Conservation (phyloP, 2,888 invertebrate genomes). For the Odontocerum albicorne region DNA sequence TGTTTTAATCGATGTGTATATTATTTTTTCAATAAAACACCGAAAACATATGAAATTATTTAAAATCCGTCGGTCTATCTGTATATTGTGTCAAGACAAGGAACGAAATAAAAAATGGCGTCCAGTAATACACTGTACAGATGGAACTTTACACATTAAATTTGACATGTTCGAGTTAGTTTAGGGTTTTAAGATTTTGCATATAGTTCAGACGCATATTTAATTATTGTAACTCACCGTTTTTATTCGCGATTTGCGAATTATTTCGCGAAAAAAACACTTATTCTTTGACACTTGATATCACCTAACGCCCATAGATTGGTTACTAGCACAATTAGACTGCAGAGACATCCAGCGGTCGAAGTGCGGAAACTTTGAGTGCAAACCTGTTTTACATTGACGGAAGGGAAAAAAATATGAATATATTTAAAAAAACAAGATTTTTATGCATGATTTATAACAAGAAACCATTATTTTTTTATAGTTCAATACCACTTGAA, state of each 20-base stretch:
- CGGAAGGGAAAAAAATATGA: too few relatives aligned
- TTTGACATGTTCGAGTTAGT: not conserved
- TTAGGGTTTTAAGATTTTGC: not conserved
- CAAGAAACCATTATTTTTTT: too few relatives aligned
- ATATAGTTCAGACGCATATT: conserved; percentile 26
- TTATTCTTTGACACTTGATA: conserved; percentile 50
- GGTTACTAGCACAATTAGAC: conserved; percentile 58
- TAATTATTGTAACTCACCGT: conserved; percentile 49
- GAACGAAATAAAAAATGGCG: conserved; percentile 29
- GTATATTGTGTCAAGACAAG: too few relatives aligned
- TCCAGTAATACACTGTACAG: conserved; percentile 12
- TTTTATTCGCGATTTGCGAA: conserved; percentile 49
- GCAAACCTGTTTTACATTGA: conserved; percentile 13
- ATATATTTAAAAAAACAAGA: too few relatives aligned
- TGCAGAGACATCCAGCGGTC: conserved; percentile 54
- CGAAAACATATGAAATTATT: too few relatives aligned
- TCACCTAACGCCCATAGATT: conserved; percentile 58
- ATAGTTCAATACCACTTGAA: too few relatives aligned
- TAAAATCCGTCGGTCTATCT: too few relatives aligned
- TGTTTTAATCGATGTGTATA: too few relatives aligned
- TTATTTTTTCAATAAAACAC: too few relatives aligned
- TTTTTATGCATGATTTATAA: too few relatives aligned
- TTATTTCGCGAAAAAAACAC: conserved; percentile 56
- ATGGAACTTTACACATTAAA: conserved; percentile 16
- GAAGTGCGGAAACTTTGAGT: not conserved